These are phyloP conservation scores for Hippocampus barbouri DNA, from an alignment of 2,113 vertebrate genomes.

Conservation along the genomic window DNA sequence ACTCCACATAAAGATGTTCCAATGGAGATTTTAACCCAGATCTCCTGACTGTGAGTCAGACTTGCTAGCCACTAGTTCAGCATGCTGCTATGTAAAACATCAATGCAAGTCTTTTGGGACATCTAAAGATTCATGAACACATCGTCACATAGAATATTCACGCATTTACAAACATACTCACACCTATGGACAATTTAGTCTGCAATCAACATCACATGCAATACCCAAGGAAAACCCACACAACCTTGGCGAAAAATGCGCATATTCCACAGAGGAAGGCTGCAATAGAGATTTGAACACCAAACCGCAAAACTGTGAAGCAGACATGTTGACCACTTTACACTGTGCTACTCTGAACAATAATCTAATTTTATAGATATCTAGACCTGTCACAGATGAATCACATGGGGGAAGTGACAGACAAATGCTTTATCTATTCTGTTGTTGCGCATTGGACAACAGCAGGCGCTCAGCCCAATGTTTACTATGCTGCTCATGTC, in stretches of 20 bases:
- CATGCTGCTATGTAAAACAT: not conserved
- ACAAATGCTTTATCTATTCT: conserved; percentile 15
- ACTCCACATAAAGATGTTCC: too few species aligned
- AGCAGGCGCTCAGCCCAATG: conserved; percentile 16
- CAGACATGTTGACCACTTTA: not conserved
- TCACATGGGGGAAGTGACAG: conserved; percentile 16
- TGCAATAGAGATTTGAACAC: not conserved
- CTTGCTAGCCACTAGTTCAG: not conserved
- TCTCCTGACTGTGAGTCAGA: too few species aligned
- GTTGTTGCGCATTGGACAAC: conserved; percentile 24
- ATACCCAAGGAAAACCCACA: not conserved
- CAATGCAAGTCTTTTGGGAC: not conserved
- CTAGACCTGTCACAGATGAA: conserved; percentile 21
- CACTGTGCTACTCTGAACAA: conserved; percentile 27
- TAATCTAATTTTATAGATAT: conserved; percentile 48
- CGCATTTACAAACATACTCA: not conserved
- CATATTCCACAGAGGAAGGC: not conserved
- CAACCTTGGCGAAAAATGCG: not conserved
- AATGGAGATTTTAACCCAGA: too few species aligned
- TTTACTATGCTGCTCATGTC: conserved; percentile 39
- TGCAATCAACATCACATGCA: too few species aligned
- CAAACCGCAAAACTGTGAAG: not conserved
- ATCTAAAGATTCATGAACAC: not conserved
- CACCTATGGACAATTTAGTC: not conserved
- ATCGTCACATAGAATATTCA: too few species aligned